Conservation (phyloP, 2,888 invertebrate species). For the Folsomia candida region DNA sequence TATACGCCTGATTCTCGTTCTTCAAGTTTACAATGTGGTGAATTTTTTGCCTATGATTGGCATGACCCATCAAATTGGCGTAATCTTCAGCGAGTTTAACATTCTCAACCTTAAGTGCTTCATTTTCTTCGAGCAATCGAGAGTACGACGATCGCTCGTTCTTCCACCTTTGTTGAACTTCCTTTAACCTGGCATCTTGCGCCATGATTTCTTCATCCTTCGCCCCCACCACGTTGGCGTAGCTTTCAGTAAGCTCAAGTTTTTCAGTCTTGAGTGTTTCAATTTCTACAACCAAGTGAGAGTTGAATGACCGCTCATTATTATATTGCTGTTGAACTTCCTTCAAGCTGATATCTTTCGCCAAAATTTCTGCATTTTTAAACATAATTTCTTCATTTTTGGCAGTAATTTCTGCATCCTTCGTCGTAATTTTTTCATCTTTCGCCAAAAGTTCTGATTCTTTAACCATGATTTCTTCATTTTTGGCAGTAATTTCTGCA, state of each 20-base stretch:
- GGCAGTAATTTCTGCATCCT: no score
- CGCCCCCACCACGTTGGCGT: no score
- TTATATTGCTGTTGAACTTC: background rate
- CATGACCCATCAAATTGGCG: constrained; percentile 29
- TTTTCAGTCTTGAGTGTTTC: background rate
- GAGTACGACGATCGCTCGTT: background rate
- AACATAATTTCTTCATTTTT: no score
- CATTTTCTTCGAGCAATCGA: background rate
- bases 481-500: no score
- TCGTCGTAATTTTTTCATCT: no score
- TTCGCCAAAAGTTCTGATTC: no score
- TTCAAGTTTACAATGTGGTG: constrained; percentile 34
- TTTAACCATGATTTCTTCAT: no score
- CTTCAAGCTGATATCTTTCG: background rate
- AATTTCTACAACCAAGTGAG: background rate
- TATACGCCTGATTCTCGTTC: constrained; percentile 24
- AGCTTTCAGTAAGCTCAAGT: background rate
- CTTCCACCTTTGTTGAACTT: background rate
- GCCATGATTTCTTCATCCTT: background rate
- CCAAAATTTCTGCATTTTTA: no score
- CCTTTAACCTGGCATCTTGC: background rate
- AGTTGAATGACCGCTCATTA: no score
- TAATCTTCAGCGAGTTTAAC: constrained; percentile 15
- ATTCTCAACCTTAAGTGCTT: background rate
- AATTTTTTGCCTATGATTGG: constrained; percentile 31